phyloP scores from a whole-genome alignment of 2,797 vertebrate genomes.

The Crenuchus spilurus region DNA sequence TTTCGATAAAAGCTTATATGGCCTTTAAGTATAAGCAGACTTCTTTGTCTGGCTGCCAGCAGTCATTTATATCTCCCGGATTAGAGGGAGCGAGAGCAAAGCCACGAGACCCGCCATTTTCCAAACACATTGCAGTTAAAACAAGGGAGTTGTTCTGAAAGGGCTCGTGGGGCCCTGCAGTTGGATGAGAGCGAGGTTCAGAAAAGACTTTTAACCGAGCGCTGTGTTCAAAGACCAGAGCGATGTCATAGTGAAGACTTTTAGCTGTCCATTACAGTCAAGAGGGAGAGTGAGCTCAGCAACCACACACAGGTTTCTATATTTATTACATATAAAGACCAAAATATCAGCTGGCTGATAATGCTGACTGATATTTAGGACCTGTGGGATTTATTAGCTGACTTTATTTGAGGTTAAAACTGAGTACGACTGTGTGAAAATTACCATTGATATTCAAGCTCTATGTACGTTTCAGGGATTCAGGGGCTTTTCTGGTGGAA shows the following conservation, averaged over 20 bases:
- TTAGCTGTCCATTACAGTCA: neutral
- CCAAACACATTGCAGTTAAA: conserved; percentile 51
- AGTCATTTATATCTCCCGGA: conserved; percentile 57
- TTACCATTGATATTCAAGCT: too few relatives aligned
- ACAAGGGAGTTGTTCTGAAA: conserved; percentile 47
- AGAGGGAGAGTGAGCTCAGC: neutral
- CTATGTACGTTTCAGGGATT: too few relatives aligned
- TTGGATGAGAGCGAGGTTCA: neutral
- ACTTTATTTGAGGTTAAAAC: neutral
- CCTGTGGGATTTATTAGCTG: neutral
- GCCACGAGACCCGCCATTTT: conserved; percentile 49
- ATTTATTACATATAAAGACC: neutral
- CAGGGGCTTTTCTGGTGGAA: too few relatives aligned
- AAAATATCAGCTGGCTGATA: neutral
- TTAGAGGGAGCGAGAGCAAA: conserved; percentile 52
- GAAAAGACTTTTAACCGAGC: conserved; percentile 29
- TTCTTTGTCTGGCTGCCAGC: conserved; percentile 52
- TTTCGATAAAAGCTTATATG: conserved; percentile 58
- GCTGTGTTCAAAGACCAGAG: neutral
- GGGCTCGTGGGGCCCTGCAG: conserved; percentile 14
- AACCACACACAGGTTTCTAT: neutral
- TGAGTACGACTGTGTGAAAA: too few relatives aligned
- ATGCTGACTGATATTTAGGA: neutral
- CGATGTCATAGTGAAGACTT: neutral
- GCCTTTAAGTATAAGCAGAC: conserved; percentile 61